These are phyloP conservation scores for Furcula furcula DNA, from an alignment of 2,888 invertebrate species.

Conservation along the genomic window DNA sequence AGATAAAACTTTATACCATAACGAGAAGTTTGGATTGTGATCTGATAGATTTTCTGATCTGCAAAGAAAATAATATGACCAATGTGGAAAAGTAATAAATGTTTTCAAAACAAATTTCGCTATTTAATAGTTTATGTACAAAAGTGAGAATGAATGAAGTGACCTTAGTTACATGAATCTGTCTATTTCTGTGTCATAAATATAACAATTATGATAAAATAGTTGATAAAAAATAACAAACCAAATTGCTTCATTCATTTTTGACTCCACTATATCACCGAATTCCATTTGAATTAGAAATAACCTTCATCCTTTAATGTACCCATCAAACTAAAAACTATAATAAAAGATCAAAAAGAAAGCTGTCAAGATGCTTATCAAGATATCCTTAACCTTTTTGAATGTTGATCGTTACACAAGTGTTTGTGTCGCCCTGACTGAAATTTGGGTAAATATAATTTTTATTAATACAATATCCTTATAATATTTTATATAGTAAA, in stretches of 20 bases:
- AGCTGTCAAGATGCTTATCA: constrained; percentile 81
- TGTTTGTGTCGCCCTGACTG: constrained; percentile 77
- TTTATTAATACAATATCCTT: constrained; percentile 53
- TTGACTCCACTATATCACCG: constrained; percentile 24
- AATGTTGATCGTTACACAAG: constrained; percentile 66
- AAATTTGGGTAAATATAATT: constrained; percentile 78
- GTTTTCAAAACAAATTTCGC: constrained; percentile 61
- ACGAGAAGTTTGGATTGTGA: constrained; percentile 61
- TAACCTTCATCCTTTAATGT: constrained; percentile 29
- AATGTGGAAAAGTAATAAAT: constrained; percentile 78
- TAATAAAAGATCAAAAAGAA: constrained; percentile 53
- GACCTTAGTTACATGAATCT: no score
- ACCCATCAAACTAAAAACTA: constrained; percentile 30
- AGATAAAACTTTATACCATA: constrained; percentile 42
- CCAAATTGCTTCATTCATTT: constrained; percentile 36
- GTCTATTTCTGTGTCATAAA: no score
- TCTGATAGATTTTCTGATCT: constrained; percentile 64
- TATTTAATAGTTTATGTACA: constrained; percentile 45
- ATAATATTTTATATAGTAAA: constrained; percentile 60
- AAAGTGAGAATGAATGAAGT: constrained; percentile 44
- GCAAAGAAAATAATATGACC: constrained; percentile 56
- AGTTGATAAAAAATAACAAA: no score
- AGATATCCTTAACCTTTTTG: constrained; percentile 60
- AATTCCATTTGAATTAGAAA: constrained; percentile 20
- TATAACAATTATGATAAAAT: no score